Percentiles rank a stretch among this genome's conserved stretches.
Evolutionary conservation across 2,113 vertebrate species (phyloP).

Genomic region (Gymnocephalus cernua): DNA sequence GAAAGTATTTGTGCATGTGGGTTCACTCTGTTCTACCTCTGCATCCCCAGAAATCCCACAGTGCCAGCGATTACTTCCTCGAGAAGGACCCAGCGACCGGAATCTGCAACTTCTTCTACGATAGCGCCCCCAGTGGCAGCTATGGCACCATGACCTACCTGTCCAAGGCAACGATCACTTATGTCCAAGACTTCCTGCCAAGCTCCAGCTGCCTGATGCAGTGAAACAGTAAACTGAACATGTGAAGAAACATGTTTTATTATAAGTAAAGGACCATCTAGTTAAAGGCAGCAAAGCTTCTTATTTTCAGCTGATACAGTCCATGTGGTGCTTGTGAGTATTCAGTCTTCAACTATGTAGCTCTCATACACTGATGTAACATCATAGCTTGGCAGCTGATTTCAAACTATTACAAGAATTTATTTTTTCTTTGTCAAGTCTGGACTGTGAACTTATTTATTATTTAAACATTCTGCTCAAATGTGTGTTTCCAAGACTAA

Average conservation of each 20-base stretch:
- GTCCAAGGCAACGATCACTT: conserved; percentile 91
- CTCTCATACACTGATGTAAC: conserved; percentile 13
- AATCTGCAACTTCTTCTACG: conserved; percentile 96
- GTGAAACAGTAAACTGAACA: conserved; percentile 68
- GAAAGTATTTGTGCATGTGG: neutral
- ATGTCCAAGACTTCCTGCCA: conserved; percentile 94
- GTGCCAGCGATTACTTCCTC: conserved; percentile 89
- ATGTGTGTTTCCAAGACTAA: neutral
- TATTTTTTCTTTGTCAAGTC: conserved; percentile 6
- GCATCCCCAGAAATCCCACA: conserved; percentile 86
- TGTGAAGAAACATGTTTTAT: conserved; percentile 7
- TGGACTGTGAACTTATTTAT: conserved; percentile 52
- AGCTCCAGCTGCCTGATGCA: conserved; percentile 94
- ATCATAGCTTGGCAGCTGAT: conserved; percentile 43
- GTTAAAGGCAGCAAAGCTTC: conserved; percentile 21
- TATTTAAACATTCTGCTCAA: conserved; percentile 27
- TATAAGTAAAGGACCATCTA: neutral
- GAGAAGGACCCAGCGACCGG: conserved; percentile 93
- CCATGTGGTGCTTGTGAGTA: conserved; percentile 37
- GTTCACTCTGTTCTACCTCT: conserved; percentile 11
- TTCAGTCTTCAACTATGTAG: conserved; percentile 7
- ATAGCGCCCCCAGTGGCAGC: conserved; percentile 96
- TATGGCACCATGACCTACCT: conserved; percentile 98
- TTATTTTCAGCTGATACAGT: conserved; percentile 14
- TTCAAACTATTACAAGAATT: neutral